phyloP scores from a whole-genome alignment of 2,888 invertebrate species.

The Siphonodentalium dalli region DNA sequence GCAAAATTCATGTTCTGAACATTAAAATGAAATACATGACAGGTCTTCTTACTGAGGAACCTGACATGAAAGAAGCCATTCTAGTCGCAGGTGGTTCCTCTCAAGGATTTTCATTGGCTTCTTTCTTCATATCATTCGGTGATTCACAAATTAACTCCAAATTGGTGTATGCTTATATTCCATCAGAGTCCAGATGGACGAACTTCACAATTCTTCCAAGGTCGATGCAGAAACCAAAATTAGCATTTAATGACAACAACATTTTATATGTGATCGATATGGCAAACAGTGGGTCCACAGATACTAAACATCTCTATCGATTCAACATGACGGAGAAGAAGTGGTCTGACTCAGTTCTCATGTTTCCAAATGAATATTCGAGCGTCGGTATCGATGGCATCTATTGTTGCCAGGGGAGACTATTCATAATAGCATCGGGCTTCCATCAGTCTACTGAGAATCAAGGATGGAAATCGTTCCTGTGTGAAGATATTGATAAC shows the following conservation, averaged over 20 bases:
- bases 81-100: slow-evolving; percentile 41
- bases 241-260: slow-evolving; percentile 31
- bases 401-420: slow-evolving; percentile 27
- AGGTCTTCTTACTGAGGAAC: slow-evolving; percentile 32
- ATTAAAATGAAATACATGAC: slow-evolving; percentile 37
- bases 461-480: slow-evolving; percentile 27
- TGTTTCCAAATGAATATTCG: slow-evolving; percentile 29
- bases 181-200: slow-evolving; percentile 43
- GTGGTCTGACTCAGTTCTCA: slow-evolving; percentile 36
- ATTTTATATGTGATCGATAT: slow-evolving; percentile 37
- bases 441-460: background rate
- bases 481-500: slow-evolving; percentile 34
- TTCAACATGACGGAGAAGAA: slow-evolving; percentile 34
- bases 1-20: slow-evolving; percentile 35
- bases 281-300: slow-evolving; percentile 1
- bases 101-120: slow-evolving; percentile 32
- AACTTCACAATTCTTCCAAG: slow-evolving; percentile 45
- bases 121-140: slow-evolving; percentile 34
- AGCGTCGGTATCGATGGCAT: slow-evolving; percentile 34
- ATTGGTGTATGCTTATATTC: slow-evolving; percentile 40
- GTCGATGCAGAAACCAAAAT: slow-evolving; percentile 35
- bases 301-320: slow-evolving; percentile 11
- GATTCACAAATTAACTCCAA: slow-evolving; percentile 35
- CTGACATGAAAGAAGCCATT: slow-evolving; percentile 34
- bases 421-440: slow-evolving; percentile 36